Evolutionary conservation across 92 coral and sea anemone genomes (phyloP), one percentile per base, ranked within the genome.

Genomic region (Palythoa grandis): DNA sequence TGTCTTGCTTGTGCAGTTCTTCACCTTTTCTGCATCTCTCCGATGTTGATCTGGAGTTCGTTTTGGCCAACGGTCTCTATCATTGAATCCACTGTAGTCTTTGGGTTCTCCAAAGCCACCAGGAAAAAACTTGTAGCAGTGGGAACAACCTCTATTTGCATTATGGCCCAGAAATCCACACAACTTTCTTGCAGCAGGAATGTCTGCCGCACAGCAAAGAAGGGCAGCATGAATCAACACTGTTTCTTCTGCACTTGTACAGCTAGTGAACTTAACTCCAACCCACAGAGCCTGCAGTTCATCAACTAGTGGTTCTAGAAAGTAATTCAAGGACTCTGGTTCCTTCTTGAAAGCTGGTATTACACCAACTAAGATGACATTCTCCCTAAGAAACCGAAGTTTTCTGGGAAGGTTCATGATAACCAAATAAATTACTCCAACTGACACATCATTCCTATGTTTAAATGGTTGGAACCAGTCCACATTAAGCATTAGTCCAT

Each of bases 71-170:
- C 52, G 5, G 9, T 76, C 74, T 14, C 88, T 57, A 80, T 89
- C 89, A 3, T 85, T 60, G 57, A 74, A 85, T 11, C 88, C 88
- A 76, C 88, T 76, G 80, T 75, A 76, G 40, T 86, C 72, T 54
- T 82, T 75, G 38, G 72, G 38, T 11, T 14, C 65, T 14, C 65
- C 65, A 4, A 58, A 58, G 17, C 65, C 85, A 10, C 95, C 95
- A 14, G 93, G 88, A 48, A 92, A 89, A 72, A 17, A 37, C 17
- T 60, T 91, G 77, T 60, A 15, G 76, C 92, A 91, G 7, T 89
- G 88, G 35, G 93, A 92, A 73, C 93, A 92, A 8, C 95, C 95
- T 47, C 83, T 78, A 15, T 86, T 73, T 50, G 95, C 95, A 87
- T 89, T 47, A 39, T 92, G 93, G 52, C 90, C 89, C 11, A 84